phyloP scores from a whole-genome alignment of 2,797 vertebrate species.

The Sciurus vulgaris region DNA sequence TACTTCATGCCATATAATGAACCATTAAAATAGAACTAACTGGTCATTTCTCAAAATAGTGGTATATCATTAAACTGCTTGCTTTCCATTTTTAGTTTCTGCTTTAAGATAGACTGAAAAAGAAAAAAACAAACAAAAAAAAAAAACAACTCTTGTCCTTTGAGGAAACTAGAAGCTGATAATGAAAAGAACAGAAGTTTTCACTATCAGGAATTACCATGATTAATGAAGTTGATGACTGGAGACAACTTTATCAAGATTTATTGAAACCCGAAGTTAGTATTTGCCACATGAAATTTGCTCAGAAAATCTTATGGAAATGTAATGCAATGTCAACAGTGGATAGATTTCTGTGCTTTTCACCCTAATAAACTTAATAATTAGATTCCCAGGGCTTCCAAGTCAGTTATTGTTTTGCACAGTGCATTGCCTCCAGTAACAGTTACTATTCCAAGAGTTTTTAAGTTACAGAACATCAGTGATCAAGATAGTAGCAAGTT shows the following conservation, averaged over 20 bases:
- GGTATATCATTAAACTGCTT: neutral
- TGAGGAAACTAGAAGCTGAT: neutral
- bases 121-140: neutral
- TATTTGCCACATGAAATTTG: constrained; percentile 10
- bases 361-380: neutral
- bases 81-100: neutral
- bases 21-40: neutral
- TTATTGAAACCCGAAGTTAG: neutral
- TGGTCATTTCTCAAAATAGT: neutral
- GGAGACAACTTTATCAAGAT: neutral
- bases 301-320: constrained; percentile 3
- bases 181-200: neutral
- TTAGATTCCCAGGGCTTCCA: neutral
- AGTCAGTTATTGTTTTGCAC: neutral
- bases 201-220: neutral
- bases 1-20: neutral
- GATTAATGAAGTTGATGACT: neutral
- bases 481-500: neutral
- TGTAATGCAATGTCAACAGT: neutral
- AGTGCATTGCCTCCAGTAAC: neutral
- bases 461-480: neutral
- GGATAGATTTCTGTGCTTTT: neutral
- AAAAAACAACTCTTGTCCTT: neutral
- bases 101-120: neutral
- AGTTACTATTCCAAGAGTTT: neutral